phyloP scores from a whole-genome alignment of 2,797 vertebrate genomes.

The Sebastes nivosus region DNA sequence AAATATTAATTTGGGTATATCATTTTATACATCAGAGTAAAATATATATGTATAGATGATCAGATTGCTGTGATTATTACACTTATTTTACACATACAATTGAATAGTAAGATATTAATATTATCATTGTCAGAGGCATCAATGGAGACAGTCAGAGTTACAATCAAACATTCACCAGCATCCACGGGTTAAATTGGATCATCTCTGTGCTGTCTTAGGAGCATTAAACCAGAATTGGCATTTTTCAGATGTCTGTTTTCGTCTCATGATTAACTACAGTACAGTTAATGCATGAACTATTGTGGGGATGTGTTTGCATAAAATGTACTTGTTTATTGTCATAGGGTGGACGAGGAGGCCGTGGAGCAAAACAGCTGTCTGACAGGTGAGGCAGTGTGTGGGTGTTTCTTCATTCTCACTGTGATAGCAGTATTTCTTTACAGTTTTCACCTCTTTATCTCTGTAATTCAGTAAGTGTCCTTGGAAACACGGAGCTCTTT shows the following conservation, averaged over 20 bases:
- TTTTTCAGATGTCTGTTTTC: not conserved
- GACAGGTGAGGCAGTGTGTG: constrained; percentile 86
- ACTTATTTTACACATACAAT: not conserved
- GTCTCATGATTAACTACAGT: not conserved
- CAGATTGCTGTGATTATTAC: not conserved
- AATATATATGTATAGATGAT: not conserved
- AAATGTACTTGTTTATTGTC: constrained; percentile 3
- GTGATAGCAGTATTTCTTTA: not conserved
- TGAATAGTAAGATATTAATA: not conserved
- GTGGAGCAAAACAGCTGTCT: constrained; percentile 79
- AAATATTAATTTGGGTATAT: not conserved
- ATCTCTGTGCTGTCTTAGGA: not conserved
- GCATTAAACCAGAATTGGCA: not conserved
- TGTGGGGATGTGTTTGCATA: not conserved
- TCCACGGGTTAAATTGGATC: not conserved
- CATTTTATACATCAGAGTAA: not conserved
- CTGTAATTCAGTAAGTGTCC: not conserved
- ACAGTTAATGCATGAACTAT: not conserved
- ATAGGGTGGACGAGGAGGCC: constrained; percentile 90
- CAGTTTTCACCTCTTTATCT: not conserved
- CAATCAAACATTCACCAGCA: not conserved
- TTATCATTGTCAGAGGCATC: not conserved
- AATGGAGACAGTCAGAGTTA: not conserved
- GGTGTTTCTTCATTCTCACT: not conserved
- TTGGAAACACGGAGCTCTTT: not conserved